phyloP scores from a whole-genome alignment of 2,888 invertebrate genomes.

The Dendrolimus pini region DNA sequence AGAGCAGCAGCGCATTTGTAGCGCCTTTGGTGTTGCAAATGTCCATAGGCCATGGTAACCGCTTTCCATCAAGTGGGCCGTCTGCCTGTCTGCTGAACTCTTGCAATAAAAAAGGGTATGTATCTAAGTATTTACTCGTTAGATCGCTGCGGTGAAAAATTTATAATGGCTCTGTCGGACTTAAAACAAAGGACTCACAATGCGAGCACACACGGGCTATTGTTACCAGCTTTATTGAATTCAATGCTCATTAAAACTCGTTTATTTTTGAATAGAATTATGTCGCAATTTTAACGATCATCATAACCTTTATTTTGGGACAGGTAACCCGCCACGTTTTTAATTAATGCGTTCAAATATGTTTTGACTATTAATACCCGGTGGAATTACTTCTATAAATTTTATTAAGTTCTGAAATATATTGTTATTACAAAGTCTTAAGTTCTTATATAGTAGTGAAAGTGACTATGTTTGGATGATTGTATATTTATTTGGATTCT shows the following conservation, averaged over 20 bases:
- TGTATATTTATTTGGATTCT: no score
- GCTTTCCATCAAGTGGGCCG: no score
- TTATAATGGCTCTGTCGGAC: conserved; percentile 50
- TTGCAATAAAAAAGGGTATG: no score
- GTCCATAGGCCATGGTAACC: no score
- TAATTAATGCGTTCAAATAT: not conserved
- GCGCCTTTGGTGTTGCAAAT: no score
- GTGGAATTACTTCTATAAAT: no score
- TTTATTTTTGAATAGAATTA: conserved; percentile 22
- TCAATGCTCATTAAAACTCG: conserved; percentile 61
- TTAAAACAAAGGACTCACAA: conserved; percentile 57
- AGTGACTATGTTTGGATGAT: no score
- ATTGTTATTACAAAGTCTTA: no score
- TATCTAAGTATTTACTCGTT: conserved; percentile 48
- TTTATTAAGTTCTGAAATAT: no score
- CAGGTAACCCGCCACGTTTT: not conserved
- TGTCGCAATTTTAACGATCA: conserved; percentile 17
- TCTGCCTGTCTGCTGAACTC: no score
- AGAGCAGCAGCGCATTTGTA: no score
- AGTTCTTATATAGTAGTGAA: no score
- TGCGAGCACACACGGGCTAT: conserved; percentile 56
- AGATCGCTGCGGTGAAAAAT: conserved; percentile 51
- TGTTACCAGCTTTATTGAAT: conserved; percentile 62
- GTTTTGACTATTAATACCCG: not conserved
- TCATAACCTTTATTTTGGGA: not conserved